A percentile compares a stretch with the other conserved stretches of the same genome.
These are phyloP conservation scores for Cyclophora albipunctata DNA, from an alignment of 2,888 invertebrate species.

Conservation along the genomic window DNA sequence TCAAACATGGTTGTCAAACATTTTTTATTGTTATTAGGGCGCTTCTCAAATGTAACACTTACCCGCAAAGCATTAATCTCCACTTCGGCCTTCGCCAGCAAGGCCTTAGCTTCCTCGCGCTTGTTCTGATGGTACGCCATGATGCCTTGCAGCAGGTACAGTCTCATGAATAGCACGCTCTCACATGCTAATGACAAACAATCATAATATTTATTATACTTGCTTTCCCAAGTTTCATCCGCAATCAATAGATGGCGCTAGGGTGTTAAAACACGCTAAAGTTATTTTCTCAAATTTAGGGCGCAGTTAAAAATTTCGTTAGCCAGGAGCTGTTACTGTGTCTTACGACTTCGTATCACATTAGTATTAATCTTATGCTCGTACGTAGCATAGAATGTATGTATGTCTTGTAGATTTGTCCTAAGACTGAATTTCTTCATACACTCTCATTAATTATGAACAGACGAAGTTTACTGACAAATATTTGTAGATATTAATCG, in stretches of 20 bases:
- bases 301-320: too few relatives aligned
- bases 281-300: neutral
- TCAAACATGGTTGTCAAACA: too few relatives aligned
- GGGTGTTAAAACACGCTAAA: neutral
- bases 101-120: slow-evolving; percentile 74
- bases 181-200: slow-evolving; percentile 74
- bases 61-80: slow-evolving; percentile 79
- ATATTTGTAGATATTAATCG: too few relatives aligned
- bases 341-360: too few relatives aligned
- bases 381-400: too few relatives aligned
- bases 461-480: too few relatives aligned
- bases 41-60: neutral
- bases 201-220: neutral
- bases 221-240: neutral
- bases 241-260: neutral
- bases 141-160: slow-evolving; percentile 87
- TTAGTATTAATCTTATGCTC: too few relatives aligned
- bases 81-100: slow-evolving; percentile 77
- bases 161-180: slow-evolving; percentile 82
- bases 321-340: too few relatives aligned
- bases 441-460: too few relatives aligned
- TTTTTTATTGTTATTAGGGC: neutral
- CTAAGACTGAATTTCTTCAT: too few relatives aligned
- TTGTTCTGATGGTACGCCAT: slow-evolving; percentile 85
- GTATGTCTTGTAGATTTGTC: too few relatives aligned